Evolutionary conservation across 2,797 vertebrate genomes (phyloP).

Genomic region (Crypturellus tataupa): DNA sequence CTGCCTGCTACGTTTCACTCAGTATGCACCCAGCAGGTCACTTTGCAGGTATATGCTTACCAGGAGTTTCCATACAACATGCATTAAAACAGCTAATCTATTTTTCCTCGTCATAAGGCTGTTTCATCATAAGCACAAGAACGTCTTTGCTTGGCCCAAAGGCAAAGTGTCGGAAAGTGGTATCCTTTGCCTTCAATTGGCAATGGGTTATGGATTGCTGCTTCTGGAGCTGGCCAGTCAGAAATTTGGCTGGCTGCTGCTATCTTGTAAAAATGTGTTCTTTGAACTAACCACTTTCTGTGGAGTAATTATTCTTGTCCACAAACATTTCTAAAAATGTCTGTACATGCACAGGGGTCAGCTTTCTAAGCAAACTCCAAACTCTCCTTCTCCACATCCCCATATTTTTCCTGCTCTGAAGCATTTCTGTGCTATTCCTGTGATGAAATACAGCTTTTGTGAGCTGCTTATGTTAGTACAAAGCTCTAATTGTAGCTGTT

Average conservation of each 20-base stretch:
- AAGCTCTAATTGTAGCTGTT: neutral
- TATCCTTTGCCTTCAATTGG: neutral
- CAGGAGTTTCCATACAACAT: slow-evolving; percentile 1
- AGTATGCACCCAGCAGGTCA: neutral
- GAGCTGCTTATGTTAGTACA: neutral
- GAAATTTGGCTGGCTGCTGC: slow-evolving; percentile 5
- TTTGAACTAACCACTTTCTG: slow-evolving; percentile 43
- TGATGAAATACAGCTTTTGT: neutral
- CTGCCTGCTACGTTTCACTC: neutral
- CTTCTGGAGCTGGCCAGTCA: neutral
- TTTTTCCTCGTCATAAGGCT: neutral
- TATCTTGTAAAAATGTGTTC: neutral
- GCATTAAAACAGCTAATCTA: neutral
- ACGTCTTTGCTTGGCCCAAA: neutral
- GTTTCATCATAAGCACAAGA: neutral
- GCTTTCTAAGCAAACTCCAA: neutral
- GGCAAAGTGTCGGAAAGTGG: neutral
- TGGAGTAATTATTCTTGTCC: slow-evolving; percentile 34
- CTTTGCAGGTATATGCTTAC: neutral
- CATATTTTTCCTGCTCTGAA: slow-evolving; percentile 3
- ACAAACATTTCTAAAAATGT: slow-evolving; percentile 9
- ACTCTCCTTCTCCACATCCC: neutral
- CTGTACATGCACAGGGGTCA: neutral
- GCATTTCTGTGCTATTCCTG: neutral
- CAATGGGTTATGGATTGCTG: neutral